A percentile compares a stretch with the other conserved stretches of the same genome.
Conservation (phyloP, 1,140 invertebrate species). For the Mizuhopecten yessoensis region DNA sequence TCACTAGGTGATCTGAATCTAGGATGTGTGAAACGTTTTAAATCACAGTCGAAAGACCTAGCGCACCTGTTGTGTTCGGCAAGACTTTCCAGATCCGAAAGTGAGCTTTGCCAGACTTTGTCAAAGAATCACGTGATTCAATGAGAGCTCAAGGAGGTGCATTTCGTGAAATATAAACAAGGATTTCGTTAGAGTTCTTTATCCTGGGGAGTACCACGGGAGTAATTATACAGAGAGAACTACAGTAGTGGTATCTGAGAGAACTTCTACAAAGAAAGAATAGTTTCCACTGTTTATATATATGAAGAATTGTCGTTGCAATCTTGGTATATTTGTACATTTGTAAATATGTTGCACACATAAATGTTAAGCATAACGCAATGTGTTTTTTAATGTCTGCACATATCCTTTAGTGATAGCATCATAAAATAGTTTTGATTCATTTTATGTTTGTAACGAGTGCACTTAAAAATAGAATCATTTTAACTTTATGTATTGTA, state of each 20-base stretch:
- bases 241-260: not conserved
- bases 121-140: conserved; percentile 6
- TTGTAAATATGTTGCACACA: too few species aligned
- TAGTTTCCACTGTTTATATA: too few species aligned
- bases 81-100: not conserved
- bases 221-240: not conserved
- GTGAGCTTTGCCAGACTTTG: conserved; percentile 4
- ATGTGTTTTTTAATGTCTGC: too few species aligned
- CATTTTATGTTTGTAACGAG: too few species aligned
- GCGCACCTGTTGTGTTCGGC: conserved; percentile 36
- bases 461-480: too few species aligned
- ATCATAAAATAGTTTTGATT: too few species aligned
- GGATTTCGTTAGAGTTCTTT: not conserved
- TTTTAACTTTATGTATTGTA: too few species aligned
- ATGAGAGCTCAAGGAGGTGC: conserved; percentile 2
- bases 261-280: too few species aligned
- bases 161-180: conserved; percentile 21
- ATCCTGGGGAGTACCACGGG: not conserved
- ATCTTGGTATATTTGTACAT: too few species aligned
- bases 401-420: too few species aligned
- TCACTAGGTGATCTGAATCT: not conserved
- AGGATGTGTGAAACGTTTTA: conserved; percentile 22
- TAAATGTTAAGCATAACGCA: too few species aligned
- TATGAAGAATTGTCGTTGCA: too few species aligned
- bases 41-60: conserved; percentile 32